Evolutionary conservation across 2,113 vertebrate species (phyloP).

Genomic region (Pipa parva): DNA sequence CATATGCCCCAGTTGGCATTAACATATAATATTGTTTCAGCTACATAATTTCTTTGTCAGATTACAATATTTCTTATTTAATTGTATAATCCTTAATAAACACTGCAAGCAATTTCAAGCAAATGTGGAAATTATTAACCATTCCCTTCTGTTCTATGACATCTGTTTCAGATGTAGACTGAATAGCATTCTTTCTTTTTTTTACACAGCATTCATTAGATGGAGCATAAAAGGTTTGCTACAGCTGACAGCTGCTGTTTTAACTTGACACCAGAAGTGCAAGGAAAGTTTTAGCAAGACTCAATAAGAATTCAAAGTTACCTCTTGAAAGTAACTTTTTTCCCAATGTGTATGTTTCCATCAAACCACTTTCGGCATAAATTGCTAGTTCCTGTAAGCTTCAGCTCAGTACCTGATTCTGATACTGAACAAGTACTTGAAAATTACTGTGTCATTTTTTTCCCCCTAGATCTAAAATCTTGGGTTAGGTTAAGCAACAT

Average conservation of each 20-base stretch:
- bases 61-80: too few relatives aligned
- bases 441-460: too few relatives aligned
- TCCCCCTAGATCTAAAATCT: too few relatives aligned
- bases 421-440: too few relatives aligned
- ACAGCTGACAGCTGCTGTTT: conserved; percentile 3
- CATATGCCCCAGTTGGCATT: too few relatives aligned
- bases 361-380: not conserved
- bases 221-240: not conserved
- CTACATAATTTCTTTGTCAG: too few relatives aligned
- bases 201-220: not conserved
- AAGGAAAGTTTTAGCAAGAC: not conserved
- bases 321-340: not conserved
- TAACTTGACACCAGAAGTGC: not conserved
- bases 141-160: conserved; percentile 2
- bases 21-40: too few relatives aligned
- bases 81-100: too few relatives aligned
- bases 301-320: not conserved
- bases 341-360: not conserved
- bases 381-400: too few relatives aligned
- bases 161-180: not conserved
- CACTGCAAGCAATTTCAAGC: conserved; percentile 1
- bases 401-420: too few relatives aligned
- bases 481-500: too few relatives aligned
- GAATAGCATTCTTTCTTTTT: not conserved
- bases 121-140: not conserved